phyloP scores from a whole-genome alignment of 2,113 vertebrate species.

The Pontoporia blainvillei region DNA sequence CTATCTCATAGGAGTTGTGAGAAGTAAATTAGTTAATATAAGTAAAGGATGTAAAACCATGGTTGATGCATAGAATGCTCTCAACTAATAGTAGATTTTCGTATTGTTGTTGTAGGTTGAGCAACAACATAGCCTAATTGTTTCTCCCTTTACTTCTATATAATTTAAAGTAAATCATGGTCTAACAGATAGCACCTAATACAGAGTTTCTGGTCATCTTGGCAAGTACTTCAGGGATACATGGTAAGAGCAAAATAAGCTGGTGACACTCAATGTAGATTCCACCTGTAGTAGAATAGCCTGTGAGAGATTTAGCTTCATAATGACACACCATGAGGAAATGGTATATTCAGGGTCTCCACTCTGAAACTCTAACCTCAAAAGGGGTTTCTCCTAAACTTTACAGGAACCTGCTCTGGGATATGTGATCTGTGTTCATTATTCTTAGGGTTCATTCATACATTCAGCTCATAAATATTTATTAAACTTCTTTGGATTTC shows the following conservation, averaged over 20 bases:
- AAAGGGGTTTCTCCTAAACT: neutral
- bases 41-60: neutral
- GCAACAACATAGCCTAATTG: neutral
- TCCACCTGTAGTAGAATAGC: neutral
- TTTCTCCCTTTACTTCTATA: neutral
- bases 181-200: neutral
- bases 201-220: neutral
- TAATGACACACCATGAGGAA: neutral
- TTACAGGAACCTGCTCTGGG: neutral
- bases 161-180: neutral
- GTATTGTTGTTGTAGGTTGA: neutral
- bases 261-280: neutral
- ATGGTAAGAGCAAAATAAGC: neutral
- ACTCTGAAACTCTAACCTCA: neutral
- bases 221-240: neutral
- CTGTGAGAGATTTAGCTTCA: neutral
- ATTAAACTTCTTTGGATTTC: neutral
- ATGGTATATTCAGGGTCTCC: neutral
- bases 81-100: neutral
- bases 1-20: neutral
- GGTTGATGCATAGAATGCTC: neutral
- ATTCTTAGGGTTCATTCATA: neutral
- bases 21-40: neutral
- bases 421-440: neutral
- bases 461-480: neutral